Evolutionary conservation across 2,113 vertebrate genomes (phyloP), one percentile per base, ranked within the genome.

Genomic region (Centropus bengalensis): DNA sequence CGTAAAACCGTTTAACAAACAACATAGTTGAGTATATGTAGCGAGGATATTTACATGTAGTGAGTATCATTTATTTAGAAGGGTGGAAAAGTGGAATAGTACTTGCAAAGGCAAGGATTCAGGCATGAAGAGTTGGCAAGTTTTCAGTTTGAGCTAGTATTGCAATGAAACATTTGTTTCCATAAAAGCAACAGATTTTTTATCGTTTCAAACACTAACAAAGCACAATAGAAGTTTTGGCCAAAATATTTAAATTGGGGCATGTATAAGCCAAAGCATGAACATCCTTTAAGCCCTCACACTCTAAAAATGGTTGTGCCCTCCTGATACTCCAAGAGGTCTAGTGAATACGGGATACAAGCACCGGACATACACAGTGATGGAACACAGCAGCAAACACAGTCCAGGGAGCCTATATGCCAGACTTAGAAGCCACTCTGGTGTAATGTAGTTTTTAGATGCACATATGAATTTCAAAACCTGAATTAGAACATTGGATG

Each of bases 1-100:
- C 59, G 93, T 89, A 74, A 91, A 94, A 92, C 28, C 66, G 80
- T 97, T 95, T 91, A 97, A 95, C 81, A 92, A 96, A 89, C 52
- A 85, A 4, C 82, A 88, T 56, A 36, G 36, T 36, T 36, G 36
- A 36, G 36, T 36, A 36, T 9, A 36, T 36, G 36, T 36, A 36
- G 36, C 36, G 36, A 36, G 36, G 36, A 36, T 36, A 36, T 36
- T 36, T 36, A 36, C 36, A 36, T 88, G 66, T 14, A 94, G 86
- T 82, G 83, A 92, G 59, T 76, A 44, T 12, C 88, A 95, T 70
- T 88, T 82, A 82, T 90, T 89, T 90, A 36, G 83, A 75, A 45
- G 80, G 40, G 59, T 21, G 32, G 32, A 67, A 96, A 83, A 54
- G 74, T 33, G 21, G 49, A 44, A 68, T 33, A 77, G 80, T 59